phyloP scores from a whole-genome alignment of 1,140 invertebrate genomes.

The Drosophila dunni region DNA sequence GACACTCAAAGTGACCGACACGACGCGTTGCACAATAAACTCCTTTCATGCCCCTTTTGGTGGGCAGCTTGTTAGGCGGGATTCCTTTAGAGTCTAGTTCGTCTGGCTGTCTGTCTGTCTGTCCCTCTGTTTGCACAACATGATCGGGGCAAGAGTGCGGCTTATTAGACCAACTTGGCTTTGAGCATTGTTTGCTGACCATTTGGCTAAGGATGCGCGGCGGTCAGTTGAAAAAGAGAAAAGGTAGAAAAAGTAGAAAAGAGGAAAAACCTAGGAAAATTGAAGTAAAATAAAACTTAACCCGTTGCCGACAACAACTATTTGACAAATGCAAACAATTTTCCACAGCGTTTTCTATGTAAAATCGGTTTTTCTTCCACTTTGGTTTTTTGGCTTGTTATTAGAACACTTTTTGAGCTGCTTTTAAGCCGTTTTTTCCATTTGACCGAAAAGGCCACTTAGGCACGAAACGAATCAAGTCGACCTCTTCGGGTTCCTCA shows the following conservation, averaged over 20 bases:
- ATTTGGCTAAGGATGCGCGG: slow-evolving; percentile 70
- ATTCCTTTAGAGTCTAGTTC: slow-evolving; percentile 42
- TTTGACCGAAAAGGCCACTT: slow-evolving; percentile 69
- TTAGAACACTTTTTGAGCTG: slow-evolving; percentile 75
- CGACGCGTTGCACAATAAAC: slow-evolving; percentile 73
- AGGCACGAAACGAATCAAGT: slow-evolving; percentile 68
- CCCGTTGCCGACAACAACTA: slow-evolving; percentile 61
- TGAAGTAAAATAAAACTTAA: slow-evolving; percentile 33
- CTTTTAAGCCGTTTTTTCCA: slow-evolving; percentile 41
- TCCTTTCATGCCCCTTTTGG: slow-evolving; percentile 71
- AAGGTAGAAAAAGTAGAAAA: background rate
- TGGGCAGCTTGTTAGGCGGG: slow-evolving; percentile 67
- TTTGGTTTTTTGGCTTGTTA: slow-evolving; percentile 67
- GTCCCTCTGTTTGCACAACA: slow-evolving; percentile 66
- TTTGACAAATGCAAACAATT: slow-evolving; percentile 82
- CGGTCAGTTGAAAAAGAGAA: slow-evolving; percentile 27
- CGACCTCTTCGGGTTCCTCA: slow-evolving; percentile 4
- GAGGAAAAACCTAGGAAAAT: slow-evolving; percentile 22
- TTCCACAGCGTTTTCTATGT: slow-evolving; percentile 61
- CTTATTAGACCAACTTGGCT: slow-evolving; percentile 71
- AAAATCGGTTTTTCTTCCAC: slow-evolving; percentile 55
- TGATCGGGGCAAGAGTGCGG: slow-evolving; percentile 72
- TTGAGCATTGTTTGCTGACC: slow-evolving; percentile 69
- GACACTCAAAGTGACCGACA: slow-evolving; percentile 81
- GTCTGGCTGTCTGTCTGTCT: slow-evolving; percentile 4